These are phyloP conservation scores for Agrilus planipennis DNA, from an alignment of 1,140 invertebrate genomes.

Conservation along the genomic window DNA sequence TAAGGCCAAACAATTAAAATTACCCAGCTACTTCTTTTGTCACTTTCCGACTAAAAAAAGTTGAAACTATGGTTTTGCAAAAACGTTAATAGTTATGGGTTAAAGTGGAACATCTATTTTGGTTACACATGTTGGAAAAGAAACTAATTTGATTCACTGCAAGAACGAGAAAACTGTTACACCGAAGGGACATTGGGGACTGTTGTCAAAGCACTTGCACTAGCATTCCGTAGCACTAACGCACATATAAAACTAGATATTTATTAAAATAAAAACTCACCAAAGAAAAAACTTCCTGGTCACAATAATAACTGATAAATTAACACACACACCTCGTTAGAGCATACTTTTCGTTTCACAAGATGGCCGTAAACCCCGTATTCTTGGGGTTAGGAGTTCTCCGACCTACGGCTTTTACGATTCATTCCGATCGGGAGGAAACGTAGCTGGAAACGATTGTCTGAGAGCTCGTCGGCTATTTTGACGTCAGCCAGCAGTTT, in stretches of 20 bases:
- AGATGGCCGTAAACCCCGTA: conserved; percentile 34
- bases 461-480: conserved; percentile 5
- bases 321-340: conserved; percentile 35
- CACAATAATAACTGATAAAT: conserved; percentile 30
- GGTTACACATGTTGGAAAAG: background rate
- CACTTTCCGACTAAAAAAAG: background rate
- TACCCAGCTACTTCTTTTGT: background rate
- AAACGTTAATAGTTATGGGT: background rate
- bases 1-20: conserved; percentile 16
- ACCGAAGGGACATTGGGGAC: conserved; percentile 1
- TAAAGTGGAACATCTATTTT: conserved; percentile 2
- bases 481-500: conserved; percentile 31
- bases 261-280: conserved; percentile 25
- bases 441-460: conserved; percentile 7
- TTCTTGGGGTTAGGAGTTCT: conserved; percentile 18
- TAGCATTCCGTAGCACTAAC: no score
- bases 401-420: conserved; percentile 8
- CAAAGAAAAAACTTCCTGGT: conserved; percentile 28
- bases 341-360: conserved; percentile 35
- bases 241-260: background rate
- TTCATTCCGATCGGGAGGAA: background rate
- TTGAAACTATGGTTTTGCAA: background rate
- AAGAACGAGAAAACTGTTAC: conserved; percentile 11
- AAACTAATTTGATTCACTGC: background rate
- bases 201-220: background rate